Base-by-base conservation (phyloP, 2,888 invertebrate genomes). In the Ceraclea dissimilis region DNA sequence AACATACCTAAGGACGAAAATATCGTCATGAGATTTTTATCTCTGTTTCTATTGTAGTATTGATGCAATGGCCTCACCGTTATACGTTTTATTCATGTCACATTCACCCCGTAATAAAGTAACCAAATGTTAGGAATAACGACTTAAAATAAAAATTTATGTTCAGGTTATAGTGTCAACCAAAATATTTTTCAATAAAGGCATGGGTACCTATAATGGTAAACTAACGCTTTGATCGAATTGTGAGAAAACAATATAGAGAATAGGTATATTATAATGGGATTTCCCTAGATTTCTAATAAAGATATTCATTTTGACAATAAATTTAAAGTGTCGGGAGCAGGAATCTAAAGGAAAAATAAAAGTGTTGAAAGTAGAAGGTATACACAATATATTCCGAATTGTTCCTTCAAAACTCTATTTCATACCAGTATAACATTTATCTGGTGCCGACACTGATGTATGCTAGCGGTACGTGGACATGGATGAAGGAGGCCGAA, bases 151-250 rank as follows among this genome's bases (percentile, higher is more conserved):
- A 39, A 39, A 39, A 39, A 39, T 39, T 39, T 39, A 39, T 39
- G 5, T 13, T 39, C 39, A 39, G 39, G 39, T 39, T 39, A 13
- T 13, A 39, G 5, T n/a, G 13, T 13, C 39, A 13, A 39, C 13
- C 39, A 39, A 39, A 39, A 39, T 39, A 39, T 39, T 39, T 39
- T 39, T 39, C 39, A 39, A 39, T 39, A 39, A 39, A 39, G 16
- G 13, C 39, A 13, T 39, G 5, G 39, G 39, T 26, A n/a, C n/a
- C n/a, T n/a, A n/a, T n/a, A n/a, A n/a, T n/a, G n/a, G n/a, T n/a
- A n/a, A n/a, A n/a, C 8, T 39, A 13, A 8, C 13, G 4, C 13
- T 39, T 39, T 39, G 2, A 8, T 39, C 13, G 39, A 8, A 5
- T 4, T 8, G 13, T 4, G 39, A 13, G 13, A 13, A 31, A 31